A percentile compares a stretch with the other conserved stretches of the same genome.
phyloP scores from a whole-genome alignment of 2,797 vertebrate species.

The Artibeus jamaicensis region DNA sequence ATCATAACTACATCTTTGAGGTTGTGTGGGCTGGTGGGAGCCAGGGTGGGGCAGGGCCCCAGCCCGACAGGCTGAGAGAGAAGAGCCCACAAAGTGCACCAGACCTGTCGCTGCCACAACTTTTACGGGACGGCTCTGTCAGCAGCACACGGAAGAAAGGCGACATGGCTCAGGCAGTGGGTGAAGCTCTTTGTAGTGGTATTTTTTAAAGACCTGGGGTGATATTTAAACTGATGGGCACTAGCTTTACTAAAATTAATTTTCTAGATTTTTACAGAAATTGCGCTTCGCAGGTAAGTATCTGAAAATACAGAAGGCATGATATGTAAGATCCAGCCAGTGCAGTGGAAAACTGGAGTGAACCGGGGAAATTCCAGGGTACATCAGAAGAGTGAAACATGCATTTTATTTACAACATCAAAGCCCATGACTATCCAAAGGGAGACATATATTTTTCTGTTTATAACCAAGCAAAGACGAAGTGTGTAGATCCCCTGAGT shows the following conservation, averaged over 20 bases:
- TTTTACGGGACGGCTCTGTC: not conserved
- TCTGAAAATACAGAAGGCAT: not conserved
- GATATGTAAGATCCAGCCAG: not conserved
- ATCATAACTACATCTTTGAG: not conserved
- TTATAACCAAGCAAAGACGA: not conserved
- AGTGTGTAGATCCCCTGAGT: not conserved
- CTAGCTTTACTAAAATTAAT: not conserved
- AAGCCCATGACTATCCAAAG: not conserved
- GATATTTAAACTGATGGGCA: not conserved
- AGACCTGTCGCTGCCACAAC: not conserved
- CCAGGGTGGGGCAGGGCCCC: not conserved
- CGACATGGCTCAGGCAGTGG: not conserved
- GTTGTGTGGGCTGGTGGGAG: not conserved
- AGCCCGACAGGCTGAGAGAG: not conserved
- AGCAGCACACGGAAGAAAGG: not conserved
- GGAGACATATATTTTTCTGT: not conserved
- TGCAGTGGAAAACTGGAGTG: not conserved
- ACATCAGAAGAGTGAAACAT: not conserved
- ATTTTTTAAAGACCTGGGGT: not conserved
- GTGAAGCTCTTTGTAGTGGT: not conserved
- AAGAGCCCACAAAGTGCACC: not conserved
- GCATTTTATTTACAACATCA: not conserved
- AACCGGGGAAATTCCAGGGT: not conserved
- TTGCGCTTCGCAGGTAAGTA: not conserved
- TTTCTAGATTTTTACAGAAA: constrained; percentile 6